These are phyloP conservation scores for Cephus rjabovi DNA, from an alignment of 2,888 invertebrate species.

Conservation along the genomic window DNA sequence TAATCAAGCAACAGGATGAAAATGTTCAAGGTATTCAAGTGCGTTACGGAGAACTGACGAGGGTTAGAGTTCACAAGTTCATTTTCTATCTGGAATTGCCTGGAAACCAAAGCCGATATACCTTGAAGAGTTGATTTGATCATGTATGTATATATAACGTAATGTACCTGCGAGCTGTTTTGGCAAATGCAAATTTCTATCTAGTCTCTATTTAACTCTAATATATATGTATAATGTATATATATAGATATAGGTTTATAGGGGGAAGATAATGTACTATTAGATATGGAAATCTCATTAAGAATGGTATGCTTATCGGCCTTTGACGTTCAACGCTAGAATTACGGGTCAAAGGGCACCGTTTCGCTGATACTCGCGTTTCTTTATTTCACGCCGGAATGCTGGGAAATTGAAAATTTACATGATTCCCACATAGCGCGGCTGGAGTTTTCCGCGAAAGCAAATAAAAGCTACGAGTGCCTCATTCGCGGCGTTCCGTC, in stretches of 20 bases:
- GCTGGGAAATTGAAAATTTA: background rate
- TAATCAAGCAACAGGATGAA: background rate
- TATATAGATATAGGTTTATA: background rate
- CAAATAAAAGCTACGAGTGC: too few species aligned
- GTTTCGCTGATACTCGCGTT: background rate
- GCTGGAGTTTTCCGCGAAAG: too few species aligned
- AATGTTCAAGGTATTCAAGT: background rate
- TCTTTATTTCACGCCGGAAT: background rate
- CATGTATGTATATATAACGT: background rate
- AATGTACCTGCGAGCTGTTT: too few species aligned
- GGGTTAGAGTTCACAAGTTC: background rate
- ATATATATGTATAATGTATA: too few species aligned
- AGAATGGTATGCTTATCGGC: conserved; percentile 8
- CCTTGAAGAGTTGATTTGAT: background rate
- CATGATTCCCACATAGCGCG: background rate
- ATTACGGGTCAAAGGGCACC: background rate
- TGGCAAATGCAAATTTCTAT: too few species aligned
- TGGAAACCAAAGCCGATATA: background rate
- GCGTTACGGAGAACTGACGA: background rate
- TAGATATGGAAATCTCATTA: conserved; percentile 33
- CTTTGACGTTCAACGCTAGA: background rate
- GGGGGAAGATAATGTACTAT: background rate
- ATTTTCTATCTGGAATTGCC: background rate
- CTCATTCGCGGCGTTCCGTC: too few species aligned
- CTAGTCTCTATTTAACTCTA: too few species aligned